Evolutionary conservation across 1,140 invertebrate genomes (phyloP), one percentile per base, ranked within the genome.

Genomic region (Rhopalosiphum maidis): DNA sequence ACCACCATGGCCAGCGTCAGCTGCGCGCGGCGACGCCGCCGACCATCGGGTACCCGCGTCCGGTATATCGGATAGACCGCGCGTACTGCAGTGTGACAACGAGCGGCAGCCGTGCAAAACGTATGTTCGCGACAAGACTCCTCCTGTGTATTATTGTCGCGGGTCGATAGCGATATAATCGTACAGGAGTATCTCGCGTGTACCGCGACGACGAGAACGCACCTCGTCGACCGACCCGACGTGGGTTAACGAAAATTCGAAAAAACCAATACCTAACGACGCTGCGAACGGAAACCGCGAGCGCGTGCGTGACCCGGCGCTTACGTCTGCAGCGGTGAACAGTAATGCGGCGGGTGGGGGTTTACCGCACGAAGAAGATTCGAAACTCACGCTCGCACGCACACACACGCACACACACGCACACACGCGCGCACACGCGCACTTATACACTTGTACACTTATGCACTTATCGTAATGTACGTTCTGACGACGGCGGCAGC

Each of bases 1-100:
- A 60, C 88, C 18, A 60, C 51, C 88, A 90, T 90, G 88, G 88
- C 88, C 88, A n/a, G 51, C 88, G 48, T 90, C 88, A 60, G 54
- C 88, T 90, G 88, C n/a, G 88, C 11, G 51, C 88, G 88, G 35
- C 51, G 18, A 21, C 86, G 48, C 87, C n/a, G 87, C n/a, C 30
- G 48, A 35, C n/a, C 48, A 35, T 51, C 48, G 87, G 48, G 21
- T 21, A n/a, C 30, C 46, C 35, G 51, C 35, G 87, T 11, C 48
- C n/a, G 6, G 48, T 30, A 21, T n/a, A n/a, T 68, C 85, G 25
- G 43, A 46, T 9, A 2, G 41, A 85, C 23, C 37, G 4, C 35
- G n/a, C 77, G n/a, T 5, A 35, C 18, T 35, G 23, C 8, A 23
- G 41, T 4, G 41, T 25, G 30, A 25, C 11, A 4, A 60, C 3